phyloP scores from a whole-genome alignment of 2,797 vertebrate species.

The Acrossocheilus wenchowensis region DNA sequence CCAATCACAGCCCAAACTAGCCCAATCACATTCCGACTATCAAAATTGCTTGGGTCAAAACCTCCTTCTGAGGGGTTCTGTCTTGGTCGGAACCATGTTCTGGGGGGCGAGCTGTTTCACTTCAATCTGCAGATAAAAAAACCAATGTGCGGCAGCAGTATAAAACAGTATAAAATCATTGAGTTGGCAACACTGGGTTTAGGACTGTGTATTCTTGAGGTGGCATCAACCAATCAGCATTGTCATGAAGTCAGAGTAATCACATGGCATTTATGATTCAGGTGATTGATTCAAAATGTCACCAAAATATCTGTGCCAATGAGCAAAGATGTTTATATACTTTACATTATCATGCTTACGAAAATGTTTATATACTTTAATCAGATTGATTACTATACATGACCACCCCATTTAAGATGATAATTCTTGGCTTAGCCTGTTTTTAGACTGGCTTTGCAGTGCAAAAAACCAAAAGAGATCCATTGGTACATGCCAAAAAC shows the following conservation, averaged over 20 bases:
- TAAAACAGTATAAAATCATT: not conserved
- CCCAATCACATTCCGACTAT: not conserved
- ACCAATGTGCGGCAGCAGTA: not conserved
- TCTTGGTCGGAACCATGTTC: not conserved
- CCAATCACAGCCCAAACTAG: not conserved
- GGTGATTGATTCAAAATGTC: not conserved
- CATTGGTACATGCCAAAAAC: not conserved
- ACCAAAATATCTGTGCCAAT: not conserved
- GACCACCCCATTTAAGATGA: not conserved
- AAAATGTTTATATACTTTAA: not conserved
- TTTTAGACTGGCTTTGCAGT: constrained; percentile 2
- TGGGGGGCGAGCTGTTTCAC: not conserved
- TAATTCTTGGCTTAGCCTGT: not conserved
- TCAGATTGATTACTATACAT: not conserved
- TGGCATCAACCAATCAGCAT: not conserved
- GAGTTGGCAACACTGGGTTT: not conserved
- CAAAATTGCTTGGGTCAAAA: not conserved
- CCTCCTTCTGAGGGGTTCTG: not conserved
- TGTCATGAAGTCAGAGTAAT: not conserved
- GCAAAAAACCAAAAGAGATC: constrained; percentile 28
- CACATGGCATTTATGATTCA: not conserved
- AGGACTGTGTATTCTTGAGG: not conserved
- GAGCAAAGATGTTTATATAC: not conserved
- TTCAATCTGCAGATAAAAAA: not conserved
- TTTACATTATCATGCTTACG: not conserved